Percentiles rank a stretch among this genome's conserved stretches.
phyloP scores from a whole-genome alignment of 1,140 invertebrate species.

The Bombus affinis region DNA sequence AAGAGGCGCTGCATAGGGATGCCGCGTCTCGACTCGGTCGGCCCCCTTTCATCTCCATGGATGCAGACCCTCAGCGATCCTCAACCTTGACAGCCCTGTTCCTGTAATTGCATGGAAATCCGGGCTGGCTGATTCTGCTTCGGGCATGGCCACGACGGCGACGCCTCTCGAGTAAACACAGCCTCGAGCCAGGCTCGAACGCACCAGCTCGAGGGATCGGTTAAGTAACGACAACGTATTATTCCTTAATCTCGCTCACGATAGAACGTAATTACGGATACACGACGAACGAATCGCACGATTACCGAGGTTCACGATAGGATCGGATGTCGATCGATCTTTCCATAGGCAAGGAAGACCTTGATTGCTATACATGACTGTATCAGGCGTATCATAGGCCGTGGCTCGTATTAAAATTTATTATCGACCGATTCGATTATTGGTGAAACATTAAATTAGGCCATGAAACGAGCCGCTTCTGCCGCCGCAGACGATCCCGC shows the following conservation, averaged over 20 bases:
- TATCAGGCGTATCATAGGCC: background rate
- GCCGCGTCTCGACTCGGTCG: slow-evolving; percentile 18
- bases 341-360: background rate
- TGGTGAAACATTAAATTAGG: slow-evolving; percentile 1
- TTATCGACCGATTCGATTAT: slow-evolving; percentile 24
- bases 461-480: background rate
- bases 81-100: slow-evolving; percentile 53
- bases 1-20: slow-evolving; percentile 47
- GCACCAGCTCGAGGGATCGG: background rate
- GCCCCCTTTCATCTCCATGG: slow-evolving; percentile 60
- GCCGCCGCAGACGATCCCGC: too few species aligned
- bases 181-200: background rate
- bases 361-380: background rate
- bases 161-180: background rate
- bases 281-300: background rate
- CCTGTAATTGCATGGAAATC: slow-evolving; percentile 52
- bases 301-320: background rate
- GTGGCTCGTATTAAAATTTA: background rate
- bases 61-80: slow-evolving; percentile 46
- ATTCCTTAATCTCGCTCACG: slow-evolving; percentile 18
- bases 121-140: background rate
- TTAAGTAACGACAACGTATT: background rate
- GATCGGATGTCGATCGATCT: background rate
- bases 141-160: background rate
- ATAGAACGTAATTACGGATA: slow-evolving; percentile 5